Evolutionary conservation across 2,113 vertebrate species (phyloP).

Genomic region (Ochotona curzoniae): DNA sequence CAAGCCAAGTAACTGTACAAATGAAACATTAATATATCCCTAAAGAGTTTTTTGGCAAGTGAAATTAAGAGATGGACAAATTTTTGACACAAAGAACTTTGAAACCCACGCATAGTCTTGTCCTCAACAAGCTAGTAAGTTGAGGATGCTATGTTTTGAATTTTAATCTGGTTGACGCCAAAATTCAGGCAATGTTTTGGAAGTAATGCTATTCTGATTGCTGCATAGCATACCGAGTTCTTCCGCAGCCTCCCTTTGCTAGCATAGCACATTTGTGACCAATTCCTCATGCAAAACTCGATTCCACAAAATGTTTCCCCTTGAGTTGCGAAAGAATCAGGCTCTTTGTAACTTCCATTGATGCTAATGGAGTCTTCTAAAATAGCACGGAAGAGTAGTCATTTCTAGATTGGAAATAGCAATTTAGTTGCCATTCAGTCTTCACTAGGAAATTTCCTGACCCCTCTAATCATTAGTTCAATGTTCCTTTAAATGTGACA

Average conservation of each 20-base stretch:
- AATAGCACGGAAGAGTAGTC: slow-evolving; percentile 31
- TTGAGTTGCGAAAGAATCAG: neutral
- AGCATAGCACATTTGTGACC: neutral
- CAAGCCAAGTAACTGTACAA: neutral
- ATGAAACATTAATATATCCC: no score
- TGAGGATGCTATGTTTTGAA: neutral
- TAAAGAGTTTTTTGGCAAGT: no score
- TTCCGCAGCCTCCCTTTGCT: neutral
- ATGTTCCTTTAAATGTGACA: slow-evolving; percentile 65
- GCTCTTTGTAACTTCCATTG: neutral
- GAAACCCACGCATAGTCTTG: no score
- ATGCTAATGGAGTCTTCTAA: slow-evolving; percentile 52
- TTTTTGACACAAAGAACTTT: no score
- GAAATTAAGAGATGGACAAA: no score
- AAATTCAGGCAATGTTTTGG: neutral
- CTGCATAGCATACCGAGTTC: neutral
- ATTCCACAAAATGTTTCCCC: neutral
- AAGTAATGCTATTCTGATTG: neutral
- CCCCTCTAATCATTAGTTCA: slow-evolving; percentile 66
- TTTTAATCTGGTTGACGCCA: neutral
- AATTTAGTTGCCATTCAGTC: slow-evolving; percentile 43
- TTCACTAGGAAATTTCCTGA: slow-evolving; percentile 50
- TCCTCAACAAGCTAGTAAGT: neutral
- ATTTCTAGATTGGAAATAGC: slow-evolving; percentile 55
- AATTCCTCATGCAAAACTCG: neutral